phyloP scores from a whole-genome alignment of 2,888 invertebrate genomes.

The Choristoneura rosaceana region DNA sequence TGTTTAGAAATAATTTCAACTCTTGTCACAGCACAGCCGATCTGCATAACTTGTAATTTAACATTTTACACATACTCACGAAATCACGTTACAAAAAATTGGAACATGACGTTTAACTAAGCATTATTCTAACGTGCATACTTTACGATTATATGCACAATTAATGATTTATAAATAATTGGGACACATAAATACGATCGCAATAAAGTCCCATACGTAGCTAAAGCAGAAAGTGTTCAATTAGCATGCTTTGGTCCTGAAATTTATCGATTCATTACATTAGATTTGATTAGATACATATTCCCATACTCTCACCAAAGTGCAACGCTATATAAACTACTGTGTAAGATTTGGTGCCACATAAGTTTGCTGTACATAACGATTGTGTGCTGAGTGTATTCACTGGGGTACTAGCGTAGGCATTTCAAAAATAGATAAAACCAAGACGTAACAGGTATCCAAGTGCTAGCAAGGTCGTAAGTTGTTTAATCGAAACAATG shows the following conservation, averaged over 20 bases:
- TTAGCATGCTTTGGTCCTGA: slow-evolving; percentile 31
- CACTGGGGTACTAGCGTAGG: neutral
- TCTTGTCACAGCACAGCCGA: neutral
- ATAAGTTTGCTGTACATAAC: slow-evolving; percentile 33
- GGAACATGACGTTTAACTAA: slow-evolving; percentile 32
- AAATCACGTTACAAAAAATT: slow-evolving; percentile 21
- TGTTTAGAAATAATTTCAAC: neutral
- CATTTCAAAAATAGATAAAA: no score
- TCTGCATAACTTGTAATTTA: slow-evolving; percentile 21
- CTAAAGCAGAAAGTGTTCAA: neutral
- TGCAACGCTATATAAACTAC: slow-evolving; percentile 16
- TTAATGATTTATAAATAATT: slow-evolving; percentile 35
- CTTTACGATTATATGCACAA: slow-evolving; percentile 37
- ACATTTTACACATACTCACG: slow-evolving; percentile 1
- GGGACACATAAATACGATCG: slow-evolving; percentile 17
- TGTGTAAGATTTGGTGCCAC: neutral
- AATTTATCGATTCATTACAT: slow-evolving; percentile 18
- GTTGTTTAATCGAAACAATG: neutral
- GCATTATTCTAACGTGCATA: slow-evolving; percentile 36
- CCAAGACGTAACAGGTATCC: no score
- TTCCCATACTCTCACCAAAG: slow-evolving; percentile 19
- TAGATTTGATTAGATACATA: neutral
- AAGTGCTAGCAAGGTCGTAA: no score
- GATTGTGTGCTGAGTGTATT: neutral
- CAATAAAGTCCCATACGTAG: slow-evolving; percentile 17